These are phyloP conservation scores for Brenthis ino DNA, from an alignment of 2,888 invertebrate species.

Conservation along the genomic window DNA sequence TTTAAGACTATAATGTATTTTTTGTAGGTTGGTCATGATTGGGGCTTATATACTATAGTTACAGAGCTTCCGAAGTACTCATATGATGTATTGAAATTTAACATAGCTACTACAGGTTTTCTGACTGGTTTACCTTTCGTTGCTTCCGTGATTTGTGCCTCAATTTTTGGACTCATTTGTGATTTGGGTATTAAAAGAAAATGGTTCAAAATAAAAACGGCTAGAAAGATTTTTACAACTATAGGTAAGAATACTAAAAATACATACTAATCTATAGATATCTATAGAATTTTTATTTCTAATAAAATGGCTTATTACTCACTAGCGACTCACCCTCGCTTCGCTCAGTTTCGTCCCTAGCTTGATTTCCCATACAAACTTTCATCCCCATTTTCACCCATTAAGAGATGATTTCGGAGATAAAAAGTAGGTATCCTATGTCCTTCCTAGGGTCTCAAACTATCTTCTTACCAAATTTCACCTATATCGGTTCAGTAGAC, in stretches of 20 bases:
- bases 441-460: too few relatives aligned
- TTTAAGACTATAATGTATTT: conserved; percentile 1
- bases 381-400: too few relatives aligned
- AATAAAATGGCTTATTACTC: too few relatives aligned
- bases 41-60: conserved; percentile 83
- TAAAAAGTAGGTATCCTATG: too few relatives aligned
- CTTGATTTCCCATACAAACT: too few relatives aligned
- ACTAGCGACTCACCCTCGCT: too few relatives aligned
- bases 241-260: conserved; percentile 51
- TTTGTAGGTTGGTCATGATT: conserved; percentile 78
- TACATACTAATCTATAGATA: too few relatives aligned
- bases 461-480: too few relatives aligned
- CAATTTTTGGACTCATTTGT: conserved; percentile 70
- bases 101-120: conserved; percentile 76
- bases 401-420: too few relatives aligned
- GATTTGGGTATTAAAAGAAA: conserved; percentile 60
- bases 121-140: conserved; percentile 80
- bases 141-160: conserved; percentile 78
- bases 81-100: conserved; percentile 77
- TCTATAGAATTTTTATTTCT: too few relatives aligned
- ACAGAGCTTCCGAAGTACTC: conserved; percentile 83
- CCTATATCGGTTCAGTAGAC: too few relatives aligned
- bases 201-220: conserved; percentile 52
- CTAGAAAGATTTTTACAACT: conserved; percentile 63
- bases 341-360: too few relatives aligned